Conservation (phyloP, 2,113 vertebrate species). For the Meriones unguiculatus region DNA sequence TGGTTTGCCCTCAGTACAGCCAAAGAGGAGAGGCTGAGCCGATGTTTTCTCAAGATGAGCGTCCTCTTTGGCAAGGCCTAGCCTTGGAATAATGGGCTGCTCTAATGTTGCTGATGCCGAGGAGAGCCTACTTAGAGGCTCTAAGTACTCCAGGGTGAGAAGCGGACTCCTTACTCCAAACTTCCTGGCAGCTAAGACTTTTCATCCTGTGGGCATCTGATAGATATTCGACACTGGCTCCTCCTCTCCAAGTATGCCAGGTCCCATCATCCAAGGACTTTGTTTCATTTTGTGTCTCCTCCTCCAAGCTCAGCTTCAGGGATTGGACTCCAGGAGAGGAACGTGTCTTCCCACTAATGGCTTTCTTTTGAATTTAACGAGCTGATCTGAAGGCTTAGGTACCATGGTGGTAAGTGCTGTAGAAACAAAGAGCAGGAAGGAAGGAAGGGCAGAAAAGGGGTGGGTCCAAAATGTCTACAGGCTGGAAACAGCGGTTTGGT, state of each 20-base stretch:
- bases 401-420: conserved; percentile 48
- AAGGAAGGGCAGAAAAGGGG: neutral
- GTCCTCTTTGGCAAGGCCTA: neutral
- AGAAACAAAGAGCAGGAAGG: conserved; percentile 38
- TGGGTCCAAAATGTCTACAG: neutral
- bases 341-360: neutral
- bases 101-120: neutral
- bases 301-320: neutral
- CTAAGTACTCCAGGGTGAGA: neutral
- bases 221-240: neutral
- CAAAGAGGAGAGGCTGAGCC: neutral
- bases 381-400: conserved; percentile 22
- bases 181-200: neutral
- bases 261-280: neutral
- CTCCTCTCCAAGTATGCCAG: neutral
- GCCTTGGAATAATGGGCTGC: neutral
- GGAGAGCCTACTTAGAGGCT: neutral
- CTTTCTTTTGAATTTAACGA: conserved; percentile 22
- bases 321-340: neutral
- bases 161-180: neutral
- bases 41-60: neutral
- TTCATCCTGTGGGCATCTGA: neutral
- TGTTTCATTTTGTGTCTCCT: neutral
- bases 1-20: neutral
- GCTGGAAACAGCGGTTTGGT: neutral